A percentile compares a stretch with the other conserved stretches of the same genome.
These are phyloP conservation scores for Drosophila virilis DNA, from an alignment of 1,140 invertebrate species.

Conservation along the genomic window DNA sequence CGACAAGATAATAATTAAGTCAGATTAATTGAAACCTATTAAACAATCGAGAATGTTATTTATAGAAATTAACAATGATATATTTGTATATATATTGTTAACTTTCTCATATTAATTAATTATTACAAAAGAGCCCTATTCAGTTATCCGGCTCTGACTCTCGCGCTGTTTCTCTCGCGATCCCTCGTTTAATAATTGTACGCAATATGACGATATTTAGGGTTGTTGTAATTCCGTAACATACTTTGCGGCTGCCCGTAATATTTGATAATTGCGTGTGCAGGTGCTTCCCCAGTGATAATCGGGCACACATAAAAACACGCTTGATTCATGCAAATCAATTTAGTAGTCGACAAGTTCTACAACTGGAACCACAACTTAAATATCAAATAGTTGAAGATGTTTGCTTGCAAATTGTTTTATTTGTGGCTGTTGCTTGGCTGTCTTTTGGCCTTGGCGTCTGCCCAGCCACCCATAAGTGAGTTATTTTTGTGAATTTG, in stretches of 20 bases:
- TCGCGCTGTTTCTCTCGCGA: no score
- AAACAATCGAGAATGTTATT: no score
- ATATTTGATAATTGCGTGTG: background rate
- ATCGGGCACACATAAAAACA: conserved; percentile 17
- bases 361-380: conserved; percentile 4
- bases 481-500: conserved; percentile 9
- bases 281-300: conserved; percentile 27
- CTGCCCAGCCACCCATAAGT: conserved; percentile 43
- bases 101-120: no score
- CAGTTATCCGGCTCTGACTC: no score
- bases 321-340: conserved; percentile 16
- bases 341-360: conserved; percentile 27
- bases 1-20: no score
- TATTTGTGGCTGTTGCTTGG: conserved; percentile 32
- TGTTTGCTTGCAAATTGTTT: conserved; percentile 20
- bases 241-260: conserved; percentile 17
- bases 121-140: no score
- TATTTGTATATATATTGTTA: no score
- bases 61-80: no score
- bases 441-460: conserved; percentile 20
- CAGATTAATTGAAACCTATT: no score
- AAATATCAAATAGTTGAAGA: conserved; percentile 16
- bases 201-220: no score
- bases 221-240: background rate
- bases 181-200: no score